Conservation (phyloP, 2,888 invertebrate species). For the Cosmorhoe ocellata region DNA sequence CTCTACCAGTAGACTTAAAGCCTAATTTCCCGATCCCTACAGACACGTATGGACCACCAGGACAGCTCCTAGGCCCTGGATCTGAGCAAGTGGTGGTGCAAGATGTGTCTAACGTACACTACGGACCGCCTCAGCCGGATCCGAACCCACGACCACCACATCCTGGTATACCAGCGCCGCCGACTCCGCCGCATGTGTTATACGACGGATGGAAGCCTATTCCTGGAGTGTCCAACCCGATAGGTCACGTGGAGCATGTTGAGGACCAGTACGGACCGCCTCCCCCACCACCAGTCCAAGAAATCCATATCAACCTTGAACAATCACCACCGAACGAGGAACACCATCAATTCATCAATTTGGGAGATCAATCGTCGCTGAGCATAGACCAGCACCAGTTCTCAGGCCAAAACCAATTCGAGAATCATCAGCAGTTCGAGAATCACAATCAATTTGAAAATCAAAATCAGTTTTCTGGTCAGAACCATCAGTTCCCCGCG, state of each 20-base stretch:
- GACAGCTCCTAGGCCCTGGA: conserved; percentile 56
- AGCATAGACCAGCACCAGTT: conserved; percentile 8
- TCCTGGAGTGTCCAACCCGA: conserved; percentile 83
- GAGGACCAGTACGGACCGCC: conserved; percentile 65
- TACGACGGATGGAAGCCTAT: conserved; percentile 95
- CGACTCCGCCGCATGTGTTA: conserved; percentile 87
- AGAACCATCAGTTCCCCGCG: conserved; percentile 33
- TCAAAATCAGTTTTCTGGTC: conserved; percentile 9
- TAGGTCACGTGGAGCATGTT: conserved; percentile 47
- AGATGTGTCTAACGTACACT: conserved; percentile 64
- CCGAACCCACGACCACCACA: conserved; percentile 84
- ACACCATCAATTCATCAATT: conserved; percentile 28
- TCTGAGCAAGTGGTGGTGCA: conserved; percentile 67
- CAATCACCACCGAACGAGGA: conserved; percentile 46
- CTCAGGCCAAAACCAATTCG: conserved; percentile 8
- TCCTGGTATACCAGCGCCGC: conserved; percentile 87
- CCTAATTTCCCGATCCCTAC: conserved; percentile 70
- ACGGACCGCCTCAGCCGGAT: conserved; percentile 84
- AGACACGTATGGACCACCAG: conserved; percentile 77
- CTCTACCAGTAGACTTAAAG: conserved; percentile 60
- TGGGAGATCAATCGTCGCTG: conserved; percentile 8
- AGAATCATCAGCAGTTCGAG: conserved; percentile 7
- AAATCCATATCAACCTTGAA: conserved; percentile 55
- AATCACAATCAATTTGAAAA: conserved; percentile 34
- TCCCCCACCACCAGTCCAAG: conserved; percentile 58